A percentile compares a stretch with the other conserved stretches of the same genome.
phyloP scores from a whole-genome alignment of 30 jellyfish, hydroid and myxozoan genomes.

The Aurelia sp. region DNA sequence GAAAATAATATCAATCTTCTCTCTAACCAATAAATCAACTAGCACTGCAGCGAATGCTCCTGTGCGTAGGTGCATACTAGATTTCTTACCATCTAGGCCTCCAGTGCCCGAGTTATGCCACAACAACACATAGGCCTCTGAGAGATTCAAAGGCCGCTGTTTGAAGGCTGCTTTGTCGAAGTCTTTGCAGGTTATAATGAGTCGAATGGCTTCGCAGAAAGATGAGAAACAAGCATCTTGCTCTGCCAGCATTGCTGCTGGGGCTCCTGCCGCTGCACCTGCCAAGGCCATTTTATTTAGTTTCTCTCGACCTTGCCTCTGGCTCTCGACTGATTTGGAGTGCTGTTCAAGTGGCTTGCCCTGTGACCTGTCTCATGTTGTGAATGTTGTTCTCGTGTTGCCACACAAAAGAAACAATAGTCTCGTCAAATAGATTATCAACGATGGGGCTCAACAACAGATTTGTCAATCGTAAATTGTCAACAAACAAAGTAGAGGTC shows the following conservation, averaged over 20 bases:
- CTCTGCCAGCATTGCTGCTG: conserved; percentile 76
- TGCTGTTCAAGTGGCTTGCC: no score
- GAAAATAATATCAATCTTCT: conserved; percentile 51
- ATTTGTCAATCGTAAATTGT: no score
- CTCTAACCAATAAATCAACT: conserved; percentile 76
- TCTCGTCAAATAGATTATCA: no score
- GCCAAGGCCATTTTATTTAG: conserved; percentile 16
- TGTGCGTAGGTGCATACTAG: conserved; percentile 75
- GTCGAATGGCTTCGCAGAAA: conserved; percentile 74
- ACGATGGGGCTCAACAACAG: no score
- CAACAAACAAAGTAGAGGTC: no score
- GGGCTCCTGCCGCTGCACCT: conserved; percentile 73
- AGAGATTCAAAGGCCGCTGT: conserved; percentile 56
- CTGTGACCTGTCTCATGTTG: no score
- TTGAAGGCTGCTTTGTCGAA: conserved; percentile 58
- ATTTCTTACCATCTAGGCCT: conserved; percentile 70
- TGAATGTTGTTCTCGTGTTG: no score
- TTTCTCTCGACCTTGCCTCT: neutral
- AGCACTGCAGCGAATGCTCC: conserved; percentile 93
- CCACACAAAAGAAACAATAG: no score
- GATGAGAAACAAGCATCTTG: conserved; percentile 74
- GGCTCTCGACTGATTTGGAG: no score
- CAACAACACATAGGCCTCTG: conserved; percentile 75
- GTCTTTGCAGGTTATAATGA: conserved; percentile 64
- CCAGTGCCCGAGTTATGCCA: conserved; percentile 87